A percentile compares a stretch with the other conserved stretches of the same genome.
Evolutionary conservation across 2,113 vertebrate species (phyloP).

Genomic region (Ciconia maguari): DNA sequence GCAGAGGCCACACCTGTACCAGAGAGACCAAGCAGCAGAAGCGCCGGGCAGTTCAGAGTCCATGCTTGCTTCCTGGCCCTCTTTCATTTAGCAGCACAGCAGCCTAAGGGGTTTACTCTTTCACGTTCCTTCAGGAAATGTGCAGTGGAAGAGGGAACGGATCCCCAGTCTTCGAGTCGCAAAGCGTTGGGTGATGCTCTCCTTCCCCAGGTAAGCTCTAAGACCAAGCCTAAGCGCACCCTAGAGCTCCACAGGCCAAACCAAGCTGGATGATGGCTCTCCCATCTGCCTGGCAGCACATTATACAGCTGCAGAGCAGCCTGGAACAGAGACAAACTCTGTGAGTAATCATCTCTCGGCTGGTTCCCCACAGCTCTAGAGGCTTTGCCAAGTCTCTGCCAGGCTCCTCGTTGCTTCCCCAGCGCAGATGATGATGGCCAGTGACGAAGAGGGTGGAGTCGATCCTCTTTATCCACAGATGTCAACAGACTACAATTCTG

Average conservation of each 20-base stretch:
- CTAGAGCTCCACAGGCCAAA: not conserved
- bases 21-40: not conserved
- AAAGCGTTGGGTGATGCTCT: not conserved
- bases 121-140: not conserved
- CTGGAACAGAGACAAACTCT: constrained; percentile 9
- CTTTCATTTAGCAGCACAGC: not conserved
- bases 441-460: not conserved
- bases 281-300: not conserved
- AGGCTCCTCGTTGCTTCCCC: not conserved
- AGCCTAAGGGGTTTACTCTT: not conserved
- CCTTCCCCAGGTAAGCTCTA: not conserved
- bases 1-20: not conserved
- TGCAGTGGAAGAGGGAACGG: not conserved
- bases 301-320: not conserved
- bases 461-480: not conserved
- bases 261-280: not conserved
- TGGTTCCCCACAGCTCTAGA: not conserved
- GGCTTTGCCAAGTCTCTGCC: constrained; percentile 1
- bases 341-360: not conserved
- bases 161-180: not conserved
- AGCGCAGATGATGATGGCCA: not conserved
- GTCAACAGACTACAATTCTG: not conserved
- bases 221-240: not conserved
- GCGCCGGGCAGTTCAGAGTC: not conserved
- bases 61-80: not conserved